phyloP scores from a whole-genome alignment of 1,140 invertebrate species.

The Aporrectodea caliginosa region DNA sequence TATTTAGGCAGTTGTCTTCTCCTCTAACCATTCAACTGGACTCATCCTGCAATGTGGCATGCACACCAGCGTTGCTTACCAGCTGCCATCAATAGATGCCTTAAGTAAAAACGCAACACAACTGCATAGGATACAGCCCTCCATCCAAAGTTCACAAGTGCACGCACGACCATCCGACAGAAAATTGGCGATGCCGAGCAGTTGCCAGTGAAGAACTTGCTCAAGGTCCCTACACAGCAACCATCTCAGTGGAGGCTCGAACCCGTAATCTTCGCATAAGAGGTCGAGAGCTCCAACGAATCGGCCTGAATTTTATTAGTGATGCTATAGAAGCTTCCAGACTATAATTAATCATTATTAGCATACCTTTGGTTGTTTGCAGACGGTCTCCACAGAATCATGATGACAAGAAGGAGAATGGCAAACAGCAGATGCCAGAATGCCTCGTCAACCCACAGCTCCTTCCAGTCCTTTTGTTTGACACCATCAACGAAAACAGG shows the following conservation, averaged over 20 bases:
- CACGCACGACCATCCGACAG: no score
- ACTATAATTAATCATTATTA: background rate
- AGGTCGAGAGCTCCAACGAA: background rate
- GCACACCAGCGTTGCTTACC: no score
- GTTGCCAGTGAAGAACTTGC: background rate
- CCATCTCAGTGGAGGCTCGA: background rate
- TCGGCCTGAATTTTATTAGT: no score
- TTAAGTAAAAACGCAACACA: no score
- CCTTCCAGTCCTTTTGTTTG: conserved; percentile 82
- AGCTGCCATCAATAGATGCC: no score
- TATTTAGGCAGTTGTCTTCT: no score
- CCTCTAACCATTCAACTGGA: no score
- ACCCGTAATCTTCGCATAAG: background rate
- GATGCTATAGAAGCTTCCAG: background rate
- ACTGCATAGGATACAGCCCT: background rate
- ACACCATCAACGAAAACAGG: no score
- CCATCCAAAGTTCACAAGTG: no score
- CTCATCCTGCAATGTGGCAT: no score
- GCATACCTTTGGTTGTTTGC: conserved; percentile 82
- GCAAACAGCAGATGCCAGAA: conserved; percentile 92
- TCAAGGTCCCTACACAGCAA: background rate
- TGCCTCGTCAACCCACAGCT: conserved; percentile 79
- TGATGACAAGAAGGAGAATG: conserved; percentile 79
- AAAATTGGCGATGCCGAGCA: no score
- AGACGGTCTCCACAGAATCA: conserved; percentile 88